Evolutionary conservation across 2,888 invertebrate genomes (phyloP), one percentile per base, ranked within the genome.

Genomic region (Erebia palarica): DNA sequence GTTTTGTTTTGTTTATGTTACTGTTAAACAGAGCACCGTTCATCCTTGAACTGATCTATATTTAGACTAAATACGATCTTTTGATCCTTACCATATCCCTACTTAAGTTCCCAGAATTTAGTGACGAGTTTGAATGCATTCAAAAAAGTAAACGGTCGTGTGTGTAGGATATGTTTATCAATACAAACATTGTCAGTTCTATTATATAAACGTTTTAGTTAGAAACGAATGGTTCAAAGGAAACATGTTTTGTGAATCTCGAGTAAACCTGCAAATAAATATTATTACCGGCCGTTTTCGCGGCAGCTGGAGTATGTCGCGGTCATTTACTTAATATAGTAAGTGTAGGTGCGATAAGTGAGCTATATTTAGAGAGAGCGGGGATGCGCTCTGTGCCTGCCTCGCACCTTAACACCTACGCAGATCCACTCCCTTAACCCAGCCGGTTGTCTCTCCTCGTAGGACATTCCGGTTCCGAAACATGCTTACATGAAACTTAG

Each of bases 271-370:
- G 85, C 82, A 81, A 81, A 36, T 36, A 36, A 7, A 36, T 36
- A 36, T 79, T 77, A 77, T 81, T 84, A 85, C 85, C 85, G 84
- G 86, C 86, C 44, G 86, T 89, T 90, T 89, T 88, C 82, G 87
- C 89, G 79, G 90, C 90, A 90, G 89, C 89, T 90, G 90, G 88
- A 79, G 86, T 86, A 86, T 87, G 89, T 90, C 88, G 89, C 90
- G 90, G 91, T 90, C 92, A 91, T 92, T 92, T 91, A 91, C 92
- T 91, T 92, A 16, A 11, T 18, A 55, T 16, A 16, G 4, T 89
- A 90, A 90, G 89, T 87, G 83, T 36, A 36, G 7, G 36, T 83
- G 78, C 89, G 92, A 92, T 92, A 92, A 92, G 90, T 89, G 86
- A 75, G 89, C 91, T 92, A 92, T 91, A 91, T 92, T 91, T 92